Evolutionary conservation across 2,888 invertebrate genomes (phyloP), one percentile per base, ranked within the genome.

Genomic region (Spodoptera littoralis): DNA sequence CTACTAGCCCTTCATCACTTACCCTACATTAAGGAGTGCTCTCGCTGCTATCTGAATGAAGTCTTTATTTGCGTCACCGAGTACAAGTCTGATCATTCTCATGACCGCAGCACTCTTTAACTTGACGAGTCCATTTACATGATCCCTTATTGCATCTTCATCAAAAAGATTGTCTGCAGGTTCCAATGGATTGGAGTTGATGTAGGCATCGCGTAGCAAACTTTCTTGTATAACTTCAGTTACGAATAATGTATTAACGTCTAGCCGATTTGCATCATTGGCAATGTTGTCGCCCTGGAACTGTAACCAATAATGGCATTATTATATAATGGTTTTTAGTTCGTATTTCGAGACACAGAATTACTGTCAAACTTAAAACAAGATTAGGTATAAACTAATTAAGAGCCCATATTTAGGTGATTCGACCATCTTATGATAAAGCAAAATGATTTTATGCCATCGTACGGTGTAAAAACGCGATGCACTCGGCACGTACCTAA

Each of bases 151-250:
- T 0, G 43, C 70, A 0, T 77, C 69, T 72, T 90, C 90, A 0
- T 86, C 80, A 36, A 87, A 89, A 0, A 94, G 27, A 36, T 87
- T 72, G 0, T 74, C 73, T 0, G 2, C 55, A 1, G 86, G 74
- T 56, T 90, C 83, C 4, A 94, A 63, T 1, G 84, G 65, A 11
- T 65, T 66, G 0, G 88, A 72, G 42, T 61, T 75, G 0, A 58
- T 6, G 49, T 89, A 91, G 0, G 85, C 84, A 62, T 94, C 94
- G 3, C 77, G 79, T 0, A 88, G 80, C 9, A 94, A 74, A 69
- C 90, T 88, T 56, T 94, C 93, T 84, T 92, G 93, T 11, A 94
- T 88, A 0, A 94, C 71, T 18, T 94, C 93, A 2, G 90, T 84
- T 9, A 89, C 85, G 49, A 94, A 94, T 50, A 94, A 70, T 0